Conservation (phyloP, 2,888 invertebrate species). For the Nowickia ferox region DNA sequence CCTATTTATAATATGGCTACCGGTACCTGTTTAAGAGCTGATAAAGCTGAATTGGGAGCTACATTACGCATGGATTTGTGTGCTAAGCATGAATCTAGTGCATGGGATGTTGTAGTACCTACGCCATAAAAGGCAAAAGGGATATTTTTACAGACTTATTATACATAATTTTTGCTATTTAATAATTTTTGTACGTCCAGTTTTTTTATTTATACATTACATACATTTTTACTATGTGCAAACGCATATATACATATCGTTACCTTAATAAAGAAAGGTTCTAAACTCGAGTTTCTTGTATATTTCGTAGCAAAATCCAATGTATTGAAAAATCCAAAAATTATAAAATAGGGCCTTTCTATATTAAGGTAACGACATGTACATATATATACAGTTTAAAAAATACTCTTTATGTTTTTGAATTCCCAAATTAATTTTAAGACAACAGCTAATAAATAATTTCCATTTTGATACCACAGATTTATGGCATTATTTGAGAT, state of each 20-base stretch:
- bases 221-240: too few species aligned
- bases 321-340: too few species aligned
- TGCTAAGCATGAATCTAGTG: conserved; percentile 80
- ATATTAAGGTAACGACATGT: too few species aligned
- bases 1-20: conserved; percentile 94
- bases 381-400: not conserved
- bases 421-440: conserved; percentile 24
- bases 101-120: conserved; percentile 71
- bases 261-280: too few species aligned
- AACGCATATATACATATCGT: not conserved
- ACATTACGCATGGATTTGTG: conserved; percentile 86
- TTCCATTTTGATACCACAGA: conserved; percentile 14
- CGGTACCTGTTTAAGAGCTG: conserved; percentile 91
- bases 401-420: conserved; percentile 28
- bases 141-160: conserved; percentile 3
- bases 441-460: conserved; percentile 16
- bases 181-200: conserved; percentile 38
- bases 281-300: too few species aligned
- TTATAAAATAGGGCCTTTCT: too few species aligned
- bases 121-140: conserved; percentile 4
- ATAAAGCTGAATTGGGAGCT: conserved; percentile 83
- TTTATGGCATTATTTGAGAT: not conserved
- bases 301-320: too few species aligned
- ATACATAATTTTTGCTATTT: conserved; percentile 12
- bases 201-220: not conserved